Conservation (phyloP, 2,797 vertebrate genomes). For the Eutrigla gurnardus region DNA sequence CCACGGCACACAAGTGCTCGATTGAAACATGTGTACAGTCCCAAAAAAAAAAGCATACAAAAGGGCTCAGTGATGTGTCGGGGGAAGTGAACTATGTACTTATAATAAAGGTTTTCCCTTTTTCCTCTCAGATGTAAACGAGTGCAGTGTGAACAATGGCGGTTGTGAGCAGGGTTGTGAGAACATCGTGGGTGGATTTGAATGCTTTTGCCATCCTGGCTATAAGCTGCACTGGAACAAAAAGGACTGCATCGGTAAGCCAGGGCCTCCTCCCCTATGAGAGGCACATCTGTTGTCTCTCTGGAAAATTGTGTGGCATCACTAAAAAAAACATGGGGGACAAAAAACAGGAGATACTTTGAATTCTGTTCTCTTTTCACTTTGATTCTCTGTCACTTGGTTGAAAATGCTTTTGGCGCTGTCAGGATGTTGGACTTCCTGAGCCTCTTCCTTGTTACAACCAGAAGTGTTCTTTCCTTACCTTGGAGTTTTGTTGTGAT, state of each 20-base stretch:
- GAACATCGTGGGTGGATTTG: conserved; percentile 90
- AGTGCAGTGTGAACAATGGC: conserved; percentile 96
- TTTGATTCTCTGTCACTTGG: conserved; percentile 75
- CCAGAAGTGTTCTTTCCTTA: conserved; percentile 67
- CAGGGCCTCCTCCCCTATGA: conserved; percentile 74
- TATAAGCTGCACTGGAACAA: conserved; percentile 98
- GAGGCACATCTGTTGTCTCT: conserved; percentile 23
- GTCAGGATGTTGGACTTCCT: conserved; percentile 37
- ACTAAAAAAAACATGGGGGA: conserved; percentile 46
- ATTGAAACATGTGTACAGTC: conserved; percentile 14
- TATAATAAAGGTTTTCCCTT: conserved; percentile 15
- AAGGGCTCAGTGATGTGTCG: conserved; percentile 12
- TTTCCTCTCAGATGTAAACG: conserved; percentile 89
- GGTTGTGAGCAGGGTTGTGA: conserved; percentile 94
- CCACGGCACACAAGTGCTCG: conserved; percentile 30
- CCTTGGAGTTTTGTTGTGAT: conserved; percentile 87
- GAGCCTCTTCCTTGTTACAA: conserved; percentile 15
- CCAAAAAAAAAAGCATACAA: neutral
- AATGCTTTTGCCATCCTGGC: conserved; percentile 91
- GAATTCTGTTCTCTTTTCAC: conserved; percentile 80
- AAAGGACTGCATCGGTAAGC: conserved; percentile 98
- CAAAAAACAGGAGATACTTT: conserved; percentile 98
- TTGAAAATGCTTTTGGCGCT: conserved; percentile 40
- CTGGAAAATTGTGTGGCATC: conserved; percentile 18
- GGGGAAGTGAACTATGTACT: conserved; percentile 26